A percentile compares a stretch with the other conserved stretches of the same genome.
Evolutionary conservation across 2,113 vertebrate genomes (phyloP).

Genomic region (Emydocephalus ijimae): DNA sequence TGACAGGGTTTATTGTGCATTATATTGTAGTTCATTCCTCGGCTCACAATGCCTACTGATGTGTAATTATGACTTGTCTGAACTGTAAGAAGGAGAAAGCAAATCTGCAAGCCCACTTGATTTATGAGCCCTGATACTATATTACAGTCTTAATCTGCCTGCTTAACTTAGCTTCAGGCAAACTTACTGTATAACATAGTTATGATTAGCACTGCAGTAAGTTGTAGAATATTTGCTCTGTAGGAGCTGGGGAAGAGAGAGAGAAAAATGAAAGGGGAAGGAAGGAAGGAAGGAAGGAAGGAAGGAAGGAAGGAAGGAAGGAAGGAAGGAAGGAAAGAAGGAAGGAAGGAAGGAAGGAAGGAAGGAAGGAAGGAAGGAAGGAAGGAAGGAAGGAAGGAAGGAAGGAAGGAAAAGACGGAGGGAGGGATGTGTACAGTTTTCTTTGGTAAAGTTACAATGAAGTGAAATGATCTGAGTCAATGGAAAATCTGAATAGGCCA

Average conservation of each 20-base stretch:
- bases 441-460: neutral
- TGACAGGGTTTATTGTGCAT: slow-evolving; percentile 94
- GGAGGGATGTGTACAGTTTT: neutral
- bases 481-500: neutral
- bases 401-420: neutral
- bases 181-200: slow-evolving; percentile 76
- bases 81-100: slow-evolving; percentile 85
- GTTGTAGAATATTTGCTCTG: slow-evolving; percentile 74
- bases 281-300: neutral
- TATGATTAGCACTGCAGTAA: slow-evolving; percentile 74
- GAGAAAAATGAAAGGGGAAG: neutral
- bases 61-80: slow-evolving; percentile 95
- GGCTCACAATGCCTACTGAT: slow-evolving; percentile 82
- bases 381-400: neutral
- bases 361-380: neutral
- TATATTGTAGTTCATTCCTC: slow-evolving; percentile 89
- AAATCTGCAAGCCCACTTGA: slow-evolving; percentile 86
- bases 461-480: neutral
- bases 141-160: slow-evolving; percentile 84
- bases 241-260: slow-evolving; percentile 50
- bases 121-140: slow-evolving; percentile 85
- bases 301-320: neutral
- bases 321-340: neutral
- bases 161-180: slow-evolving; percentile 81
- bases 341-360: neutral